Evolutionary conservation across 2,888 invertebrate species (phyloP).

Genomic region (Gisinianus flammeolus): DNA sequence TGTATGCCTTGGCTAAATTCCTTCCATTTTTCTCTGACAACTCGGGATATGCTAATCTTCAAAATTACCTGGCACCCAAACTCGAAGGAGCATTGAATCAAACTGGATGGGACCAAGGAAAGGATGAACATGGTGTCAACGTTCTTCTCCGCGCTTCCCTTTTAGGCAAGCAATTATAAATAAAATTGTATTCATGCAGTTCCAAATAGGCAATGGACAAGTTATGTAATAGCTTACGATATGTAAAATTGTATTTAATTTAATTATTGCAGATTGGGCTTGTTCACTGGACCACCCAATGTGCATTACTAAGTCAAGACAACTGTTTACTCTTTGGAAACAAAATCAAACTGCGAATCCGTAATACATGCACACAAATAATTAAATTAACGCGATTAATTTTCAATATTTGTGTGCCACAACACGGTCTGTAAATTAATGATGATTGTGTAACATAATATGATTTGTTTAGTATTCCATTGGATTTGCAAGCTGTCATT

Average conservation of each 20-base stretch:
- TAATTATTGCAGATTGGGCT: no score
- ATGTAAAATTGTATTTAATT: no score
- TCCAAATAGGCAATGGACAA: no score
- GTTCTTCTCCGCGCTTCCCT: conserved; percentile 33
- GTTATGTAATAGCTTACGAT: no score
- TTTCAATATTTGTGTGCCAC: no score
- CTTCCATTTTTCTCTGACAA: not conserved
- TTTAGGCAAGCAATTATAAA: no score
- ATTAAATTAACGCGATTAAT: no score
- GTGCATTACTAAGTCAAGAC: conserved; percentile 39
- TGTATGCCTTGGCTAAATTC: not conserved
- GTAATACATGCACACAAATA: not conserved
- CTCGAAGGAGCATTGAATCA: conserved; percentile 24
- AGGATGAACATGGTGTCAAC: conserved; percentile 36
- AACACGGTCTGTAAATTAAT: no score
- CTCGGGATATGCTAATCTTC: not conserved
- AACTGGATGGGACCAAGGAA: not conserved
- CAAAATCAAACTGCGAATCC: not conserved
- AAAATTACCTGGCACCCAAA: conserved; percentile 22
- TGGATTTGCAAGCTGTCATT: conserved; percentile 40
- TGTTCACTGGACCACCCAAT: conserved; percentile 34
- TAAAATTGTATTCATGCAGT: no score
- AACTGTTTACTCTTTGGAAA: conserved; percentile 34
- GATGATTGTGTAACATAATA: no score
- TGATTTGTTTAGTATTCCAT: conserved; percentile 44